A percentile compares a stretch with the other conserved stretches of the same genome.
Evolutionary conservation across 35 echinoderm and acorn worm species (phyloP).

Genomic region (Apostichopus parvimensis): DNA sequence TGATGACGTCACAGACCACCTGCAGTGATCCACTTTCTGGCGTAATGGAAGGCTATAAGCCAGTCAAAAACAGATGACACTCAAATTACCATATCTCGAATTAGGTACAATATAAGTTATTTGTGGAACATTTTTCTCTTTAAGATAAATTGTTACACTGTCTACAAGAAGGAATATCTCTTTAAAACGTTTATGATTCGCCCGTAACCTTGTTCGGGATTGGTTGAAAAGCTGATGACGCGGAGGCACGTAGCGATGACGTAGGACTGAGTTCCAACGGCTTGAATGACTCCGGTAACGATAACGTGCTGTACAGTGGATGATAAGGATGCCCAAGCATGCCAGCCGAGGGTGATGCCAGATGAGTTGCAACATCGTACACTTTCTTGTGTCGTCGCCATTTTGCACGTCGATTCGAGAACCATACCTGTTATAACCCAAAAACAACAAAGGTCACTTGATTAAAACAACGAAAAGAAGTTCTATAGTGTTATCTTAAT

Average conservation of each 20-base stretch:
- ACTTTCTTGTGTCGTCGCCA: slow-evolving; percentile 96
- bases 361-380: slow-evolving; percentile 9
- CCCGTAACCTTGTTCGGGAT: slow-evolving; percentile 6
- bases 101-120: too few relatives aligned
- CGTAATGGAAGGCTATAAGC: too few relatives aligned
- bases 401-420: slow-evolving; percentile 95
- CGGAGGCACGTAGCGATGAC: slow-evolving; percentile 9
- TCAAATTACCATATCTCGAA: too few relatives aligned
- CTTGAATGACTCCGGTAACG: slow-evolving; percentile 63
- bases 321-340: slow-evolving; percentile 74
- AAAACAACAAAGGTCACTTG: neutral
- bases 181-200: neutral
- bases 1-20: too few relatives aligned
- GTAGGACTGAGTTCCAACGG: slow-evolving; percentile 55
- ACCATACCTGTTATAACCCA: slow-evolving; percentile 81
- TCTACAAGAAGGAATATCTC: neutral
- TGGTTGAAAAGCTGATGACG: slow-evolving; percentile 54
- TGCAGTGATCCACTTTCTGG: too few relatives aligned
- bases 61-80: too few relatives aligned
- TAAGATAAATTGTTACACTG: too few relatives aligned
- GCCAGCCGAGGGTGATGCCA: slow-evolving; percentile 31
- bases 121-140: too few relatives aligned
- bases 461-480: neutral
- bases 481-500: neutral
- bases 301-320: slow-evolving; percentile 52